Base-by-base conservation (phyloP, 2,888 invertebrate species). In the Philaethria dido region DNA sequence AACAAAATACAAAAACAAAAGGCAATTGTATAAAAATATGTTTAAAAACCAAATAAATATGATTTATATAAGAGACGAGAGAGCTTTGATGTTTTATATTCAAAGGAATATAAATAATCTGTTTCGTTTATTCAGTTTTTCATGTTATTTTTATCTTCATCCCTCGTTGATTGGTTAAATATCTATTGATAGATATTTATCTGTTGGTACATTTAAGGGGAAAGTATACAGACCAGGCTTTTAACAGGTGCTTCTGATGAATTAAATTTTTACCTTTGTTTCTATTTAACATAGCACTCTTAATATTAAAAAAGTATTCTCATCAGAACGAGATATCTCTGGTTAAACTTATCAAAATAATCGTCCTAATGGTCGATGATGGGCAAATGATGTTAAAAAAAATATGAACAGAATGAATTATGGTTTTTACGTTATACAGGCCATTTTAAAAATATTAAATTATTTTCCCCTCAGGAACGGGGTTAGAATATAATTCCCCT, bases 41-140 rank as follows among this genome's bases (percentile, higher is more conserved):
- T 45, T 60, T 44, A 45, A 60, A 45, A 60, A 60, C 1, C 45
- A 60, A 47, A 47, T 47, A 60, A 60, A 33, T 47, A 18, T n/a
- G 33, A 60, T 60, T 60, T 60, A 18, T 29, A 18, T 29, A 9
- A 59, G 33, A 18, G 29, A 29, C 6, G 13, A 47, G n/a, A 18
- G 14, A 33, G 60, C 45, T 47, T 45, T 60, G 60, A 60, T 45
- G 45, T 45, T 44, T 33, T 18, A 13, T 25, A 45, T 18, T 60
- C 33, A 45, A 47, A 44, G 42, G 25, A 42, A 60, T 18, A 45
- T 14, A 8, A 18, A 60, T 33, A 29, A 60, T 14, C 18, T 45
- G 14, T 20, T 60, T 47, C 14, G 11, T 45, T 60, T 47, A 14
- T 60, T 45, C 8, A 14, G 47, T 45, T 45, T 29, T 33, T 3